Base-by-base conservation (phyloP, 2,797 vertebrate genomes). In the Sebastes trivittatus region DNA sequence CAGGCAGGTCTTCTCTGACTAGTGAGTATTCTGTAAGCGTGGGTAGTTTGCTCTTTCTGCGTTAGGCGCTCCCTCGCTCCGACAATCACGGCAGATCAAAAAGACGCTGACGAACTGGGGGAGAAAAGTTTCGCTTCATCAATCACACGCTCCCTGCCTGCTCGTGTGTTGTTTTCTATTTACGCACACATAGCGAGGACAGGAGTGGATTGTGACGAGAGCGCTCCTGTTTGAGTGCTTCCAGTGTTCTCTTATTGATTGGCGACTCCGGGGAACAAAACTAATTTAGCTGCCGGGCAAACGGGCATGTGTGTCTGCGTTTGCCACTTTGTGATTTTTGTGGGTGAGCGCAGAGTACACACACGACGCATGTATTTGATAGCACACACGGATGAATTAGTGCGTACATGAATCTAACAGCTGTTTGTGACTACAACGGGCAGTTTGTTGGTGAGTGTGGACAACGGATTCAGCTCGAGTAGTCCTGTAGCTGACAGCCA, bases 61-160 rank as follows among this genome's bases (percentile, higher is more conserved):
- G 54, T 88, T 83, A 86, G 80, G 79, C 73, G 75, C 80, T 82
- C 80, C 73, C 62, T 84, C 63, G 25, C 87, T 81, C 79, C 11
- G 34, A 66, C 82, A 88, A 85, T 92, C 83, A 81, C 55, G 32
- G 72, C 55, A 84, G 87, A 93, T 94, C 84, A 91, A 91, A 93
- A 92, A 90, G 88, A 88, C 59, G 75, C 76, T 73, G 89, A 86
- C 59, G 72, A 90, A 89, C 78, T 64, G 62, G 75, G 27, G 46
- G 60, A 76, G 82, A 70, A 88, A 88, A 88, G 88, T 88, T 91
- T 83, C 0, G 55, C 84, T 87, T 91, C 88, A 90, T 93, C 89
- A 90, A 91, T 93, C 91, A 87, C 74, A 70, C 18, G 7, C 77
- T 85, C 69, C 11, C 66, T 75, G 75, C 46, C 72, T 27, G 68